These are phyloP conservation scores for Dryomyza anilis DNA, from an alignment of 2,888 invertebrate species.

Conservation along the genomic window DNA sequence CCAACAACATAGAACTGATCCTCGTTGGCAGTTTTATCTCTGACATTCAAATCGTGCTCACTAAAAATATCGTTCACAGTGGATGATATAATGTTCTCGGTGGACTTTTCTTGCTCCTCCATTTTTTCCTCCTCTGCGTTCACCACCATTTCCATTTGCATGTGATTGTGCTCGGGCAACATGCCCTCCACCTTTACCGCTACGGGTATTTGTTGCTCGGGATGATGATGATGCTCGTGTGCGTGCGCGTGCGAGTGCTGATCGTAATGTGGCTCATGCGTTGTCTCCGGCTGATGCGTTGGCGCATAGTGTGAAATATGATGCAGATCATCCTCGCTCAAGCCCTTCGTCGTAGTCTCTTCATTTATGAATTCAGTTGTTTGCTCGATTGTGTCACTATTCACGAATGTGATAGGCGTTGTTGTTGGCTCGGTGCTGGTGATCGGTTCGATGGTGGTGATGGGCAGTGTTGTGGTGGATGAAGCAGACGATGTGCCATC, in stretches of 20 bases:
- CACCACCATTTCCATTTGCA: not conserved
- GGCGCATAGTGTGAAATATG: slow-evolving; percentile 14
- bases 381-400: slow-evolving; percentile 8
- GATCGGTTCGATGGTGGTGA: slow-evolving; percentile 54
- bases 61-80: slow-evolving; percentile 34
- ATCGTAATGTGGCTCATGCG: too few relatives aligned
- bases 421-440: slow-evolving; percentile 55
- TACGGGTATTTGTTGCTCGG: too few relatives aligned
- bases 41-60: slow-evolving; percentile 20
- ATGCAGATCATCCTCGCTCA: slow-evolving; percentile 20
- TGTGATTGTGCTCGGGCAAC: not conserved
- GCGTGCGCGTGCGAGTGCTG: slow-evolving; percentile 21
- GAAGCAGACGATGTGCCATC: slow-evolving; percentile 25
- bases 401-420: slow-evolving; percentile 41
- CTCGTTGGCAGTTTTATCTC: too few relatives aligned
- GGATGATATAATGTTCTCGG: slow-evolving; percentile 32
- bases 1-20: slow-evolving; percentile 10
- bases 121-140: not conserved
- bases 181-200: not conserved
- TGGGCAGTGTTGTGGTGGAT: slow-evolving; percentile 35
- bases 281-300: slow-evolving; percentile 13
- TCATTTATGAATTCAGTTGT: not conserved
- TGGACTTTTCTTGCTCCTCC: slow-evolving; percentile 27
- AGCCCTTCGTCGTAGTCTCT: not conserved
- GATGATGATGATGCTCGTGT: slow-evolving; percentile 33